Base-by-base conservation (phyloP, 2,113 vertebrate species). In the Desmodus rotundus region DNA sequence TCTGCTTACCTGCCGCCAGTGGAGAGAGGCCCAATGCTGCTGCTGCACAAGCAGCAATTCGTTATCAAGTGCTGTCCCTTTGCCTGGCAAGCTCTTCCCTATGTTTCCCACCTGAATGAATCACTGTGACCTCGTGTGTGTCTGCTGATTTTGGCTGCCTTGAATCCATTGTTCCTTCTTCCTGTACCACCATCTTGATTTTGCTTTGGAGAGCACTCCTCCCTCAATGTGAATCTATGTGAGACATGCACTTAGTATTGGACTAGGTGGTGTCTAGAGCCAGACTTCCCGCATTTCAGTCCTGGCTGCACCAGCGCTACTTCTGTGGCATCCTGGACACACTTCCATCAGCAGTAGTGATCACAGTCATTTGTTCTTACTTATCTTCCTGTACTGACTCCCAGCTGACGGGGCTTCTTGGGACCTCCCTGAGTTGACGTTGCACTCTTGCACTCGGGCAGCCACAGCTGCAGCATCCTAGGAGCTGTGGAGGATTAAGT, bases 221-320 rank as follows among this genome's bases (percentile, higher is more conserved):
- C 6, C 54, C 31, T 68, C 24, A 9, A 0, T 15, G 20, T 8
- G 43, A 50, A 31, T 89, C 54, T 61, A 0, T 67, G 61, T 54
- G 22, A 65, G 58, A 36, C 5, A 38, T 26, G 1, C 47, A 2
- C 1, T 1, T 22, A 24, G 47, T 8, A 7, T 50, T 52, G 77
- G 80, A 17, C 41, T 11, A 41, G 17, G 52, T 73, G 31, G 20
- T 28, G 4, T 61, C 43, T 70, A 2, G n/a, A 70, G 4, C 7
- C 28, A 61, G 7, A 17, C 33, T 73, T 81, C 14, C 45, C 54
- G 45, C 26, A 24, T 89, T 54, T 67, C 58, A n/a, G 16, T 77
- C 12, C 14, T 43, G 8, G 2, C 26, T 50, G 16, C 20, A 17
- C 24, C 2, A 86, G 0, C 0, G 1, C 38, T 28, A 1, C 12